Percentiles rank a stretch among this genome's conserved stretches.
Evolutionary conservation across 2,888 invertebrate species (phyloP).

Genomic region (Dicyrtoma fusca): DNA sequence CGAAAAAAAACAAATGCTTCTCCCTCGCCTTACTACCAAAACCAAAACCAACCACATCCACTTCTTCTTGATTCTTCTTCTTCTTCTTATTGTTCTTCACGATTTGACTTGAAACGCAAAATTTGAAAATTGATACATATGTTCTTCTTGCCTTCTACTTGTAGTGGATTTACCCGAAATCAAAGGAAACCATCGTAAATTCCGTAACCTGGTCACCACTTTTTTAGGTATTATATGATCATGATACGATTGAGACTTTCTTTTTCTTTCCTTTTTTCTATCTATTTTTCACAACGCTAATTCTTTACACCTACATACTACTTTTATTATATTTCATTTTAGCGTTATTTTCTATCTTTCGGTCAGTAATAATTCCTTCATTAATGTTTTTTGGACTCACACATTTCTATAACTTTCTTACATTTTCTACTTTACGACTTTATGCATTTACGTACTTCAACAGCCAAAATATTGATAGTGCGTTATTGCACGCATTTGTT

Average conservation of each 20-base stretch:
- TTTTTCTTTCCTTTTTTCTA: background rate
- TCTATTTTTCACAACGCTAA: constrained; percentile 11
- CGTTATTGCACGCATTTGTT: no score
- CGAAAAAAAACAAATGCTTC: constrained; percentile 20
- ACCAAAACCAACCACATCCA: background rate
- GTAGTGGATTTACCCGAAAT: constrained; percentile 98
- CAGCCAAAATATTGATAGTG: no score
- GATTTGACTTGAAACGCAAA: constrained; percentile 17
- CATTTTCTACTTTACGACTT: constrained; percentile 3
- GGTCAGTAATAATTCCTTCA: background rate
- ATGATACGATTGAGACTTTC: constrained; percentile 20
- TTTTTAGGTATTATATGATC: constrained; percentile 82
- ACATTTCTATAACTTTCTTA: background rate
- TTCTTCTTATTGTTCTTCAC: constrained; percentile 30
- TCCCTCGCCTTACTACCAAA: constrained; percentile 2
- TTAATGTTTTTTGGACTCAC: background rate
- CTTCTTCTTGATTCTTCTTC: constrained; percentile 6
- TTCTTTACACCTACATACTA: background rate
- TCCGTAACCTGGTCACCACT: constrained; percentile 99
- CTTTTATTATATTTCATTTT: background rate
- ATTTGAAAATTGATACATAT: constrained; percentile 9
- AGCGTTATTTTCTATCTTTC: background rate
- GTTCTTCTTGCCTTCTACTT: constrained; percentile 43
- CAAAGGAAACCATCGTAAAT: constrained; percentile 98
- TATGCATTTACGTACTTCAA: background rate